These are phyloP conservation scores for Thereva unica DNA, from an alignment of 2,888 invertebrate genomes.

Conservation along the genomic window DNA sequence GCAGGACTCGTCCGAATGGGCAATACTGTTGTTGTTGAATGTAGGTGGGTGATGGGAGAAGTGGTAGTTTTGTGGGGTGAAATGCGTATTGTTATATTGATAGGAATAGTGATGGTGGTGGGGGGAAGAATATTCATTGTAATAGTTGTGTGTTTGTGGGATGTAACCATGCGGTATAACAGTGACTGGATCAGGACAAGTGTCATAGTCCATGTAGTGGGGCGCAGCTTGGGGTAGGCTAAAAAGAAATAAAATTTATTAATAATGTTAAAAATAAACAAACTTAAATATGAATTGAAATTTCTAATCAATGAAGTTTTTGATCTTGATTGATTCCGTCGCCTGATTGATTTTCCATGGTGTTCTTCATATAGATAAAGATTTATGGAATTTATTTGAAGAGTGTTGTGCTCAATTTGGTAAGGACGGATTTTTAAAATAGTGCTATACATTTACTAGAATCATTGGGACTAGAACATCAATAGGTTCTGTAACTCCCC, in stretches of 20 bases:
- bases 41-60: slow-evolving; percentile 40
- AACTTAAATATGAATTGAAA: no score
- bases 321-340: no score
- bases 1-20: slow-evolving; percentile 29
- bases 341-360: no score
- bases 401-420: no score
- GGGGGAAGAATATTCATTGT: slow-evolving; percentile 44
- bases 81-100: slow-evolving; percentile 28
- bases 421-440: no score
- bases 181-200: slow-evolving; percentile 15
- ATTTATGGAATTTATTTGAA: no score
- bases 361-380: no score
- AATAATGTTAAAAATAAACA: no score
- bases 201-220: slow-evolving; percentile 17
- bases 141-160: slow-evolving; percentile 44
- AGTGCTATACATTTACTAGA: no score
- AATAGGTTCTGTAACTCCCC: no score
- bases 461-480: no score
- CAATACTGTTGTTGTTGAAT: slow-evolving; percentile 40
- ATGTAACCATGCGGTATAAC: slow-evolving; percentile 49
- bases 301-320: no score
- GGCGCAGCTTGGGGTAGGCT: slow-evolving; percentile 4
- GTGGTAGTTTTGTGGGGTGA: slow-evolving; percentile 42
- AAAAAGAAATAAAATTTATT: background rate
- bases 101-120: slow-evolving; percentile 36